phyloP scores from a whole-genome alignment of 2,113 vertebrate genomes.

The Eira barbara region DNA sequence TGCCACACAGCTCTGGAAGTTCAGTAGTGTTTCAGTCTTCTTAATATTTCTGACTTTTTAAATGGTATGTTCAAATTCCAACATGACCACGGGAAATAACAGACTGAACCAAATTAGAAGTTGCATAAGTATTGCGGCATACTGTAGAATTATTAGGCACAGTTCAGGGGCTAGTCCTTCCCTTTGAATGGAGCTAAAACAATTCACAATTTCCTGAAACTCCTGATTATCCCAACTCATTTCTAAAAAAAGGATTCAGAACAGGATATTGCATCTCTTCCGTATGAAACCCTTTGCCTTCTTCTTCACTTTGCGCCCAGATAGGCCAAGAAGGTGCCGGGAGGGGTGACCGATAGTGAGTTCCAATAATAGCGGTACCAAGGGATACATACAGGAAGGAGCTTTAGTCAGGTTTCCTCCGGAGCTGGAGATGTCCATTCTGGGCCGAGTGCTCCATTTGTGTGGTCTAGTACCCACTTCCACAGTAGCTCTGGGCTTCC shows the following conservation, averaged over 20 bases:
- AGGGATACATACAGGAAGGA: neutral
- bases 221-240: neutral
- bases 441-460: neutral
- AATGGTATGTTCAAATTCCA: slow-evolving; percentile 28
- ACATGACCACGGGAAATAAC: neutral
- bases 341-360: neutral
- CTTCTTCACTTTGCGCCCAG: neutral
- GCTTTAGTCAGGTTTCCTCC: neutral
- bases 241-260: neutral
- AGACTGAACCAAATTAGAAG: neutral
- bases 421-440: neutral
- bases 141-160: neutral
- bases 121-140: neutral
- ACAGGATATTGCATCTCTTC: neutral
- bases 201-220: neutral
- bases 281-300: neutral
- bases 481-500: neutral
- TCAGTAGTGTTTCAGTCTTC: neutral
- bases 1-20: slow-evolving; percentile 4
- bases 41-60: slow-evolving; percentile 41
- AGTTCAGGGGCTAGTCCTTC: neutral
- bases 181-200: neutral
- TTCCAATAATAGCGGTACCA: neutral
- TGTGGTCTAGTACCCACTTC: neutral
- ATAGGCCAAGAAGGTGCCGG: neutral